Evolutionary conservation across 2,888 invertebrate genomes (phyloP).

Genomic region (Invenusta paracnida): DNA sequence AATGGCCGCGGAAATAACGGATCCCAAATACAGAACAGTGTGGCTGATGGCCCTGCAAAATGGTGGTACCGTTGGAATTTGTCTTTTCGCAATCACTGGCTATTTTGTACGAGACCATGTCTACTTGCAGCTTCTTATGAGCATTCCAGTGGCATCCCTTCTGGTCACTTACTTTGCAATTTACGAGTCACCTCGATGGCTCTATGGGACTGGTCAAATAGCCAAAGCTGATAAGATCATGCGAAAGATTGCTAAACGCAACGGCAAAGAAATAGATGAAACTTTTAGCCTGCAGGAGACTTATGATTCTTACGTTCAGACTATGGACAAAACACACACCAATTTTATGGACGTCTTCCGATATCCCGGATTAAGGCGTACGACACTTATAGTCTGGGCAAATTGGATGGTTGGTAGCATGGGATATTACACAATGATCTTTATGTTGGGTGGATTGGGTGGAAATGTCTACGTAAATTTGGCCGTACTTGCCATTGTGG

Average conservation of each 20-base stretch:
- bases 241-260: background rate
- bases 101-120: constrained; percentile 36
- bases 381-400: constrained; percentile 18
- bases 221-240: constrained; percentile 22
- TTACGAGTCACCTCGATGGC: constrained; percentile 35
- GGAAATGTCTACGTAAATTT: constrained; percentile 30
- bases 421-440: background rate
- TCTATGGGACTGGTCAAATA: background rate
- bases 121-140: constrained; percentile 15
- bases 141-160: background rate
- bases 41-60: constrained; percentile 24
- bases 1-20: constrained; percentile 21
- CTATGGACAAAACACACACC: background rate
- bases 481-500: background rate
- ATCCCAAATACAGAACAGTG: constrained; percentile 24
- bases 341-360: background rate
- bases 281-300: background rate
- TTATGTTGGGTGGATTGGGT: background rate
- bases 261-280: background rate
- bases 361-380: background rate
- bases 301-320: background rate
- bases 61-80: constrained; percentile 31
- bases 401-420: constrained; percentile 29
- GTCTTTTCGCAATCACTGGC: constrained; percentile 2
- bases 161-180: constrained; percentile 2